Percentiles rank a stretch among this genome's conserved stretches.
Conservation (phyloP, 2,113 vertebrate species). For the Circaetus cinerascens region DNA sequence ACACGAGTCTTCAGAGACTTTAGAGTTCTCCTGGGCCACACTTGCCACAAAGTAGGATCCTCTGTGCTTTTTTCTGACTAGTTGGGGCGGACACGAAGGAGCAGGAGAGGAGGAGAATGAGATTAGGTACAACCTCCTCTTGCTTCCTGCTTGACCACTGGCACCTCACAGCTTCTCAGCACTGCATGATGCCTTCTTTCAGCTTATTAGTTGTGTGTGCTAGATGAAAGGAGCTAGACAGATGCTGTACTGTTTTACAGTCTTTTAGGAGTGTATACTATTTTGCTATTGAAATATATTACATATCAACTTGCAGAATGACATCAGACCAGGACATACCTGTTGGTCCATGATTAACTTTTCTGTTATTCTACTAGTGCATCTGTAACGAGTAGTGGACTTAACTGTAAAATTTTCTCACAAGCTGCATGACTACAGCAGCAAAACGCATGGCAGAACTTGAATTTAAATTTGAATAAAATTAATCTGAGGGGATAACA, state of each 20-base stretch:
- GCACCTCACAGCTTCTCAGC: neutral
- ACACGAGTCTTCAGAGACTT: neutral
- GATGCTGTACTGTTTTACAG: neutral
- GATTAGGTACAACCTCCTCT: neutral
- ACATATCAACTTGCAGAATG: neutral
- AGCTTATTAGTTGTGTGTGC: neutral
- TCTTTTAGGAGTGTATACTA: neutral
- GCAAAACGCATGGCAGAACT: neutral
- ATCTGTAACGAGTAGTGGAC: neutral
- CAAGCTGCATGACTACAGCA: neutral
- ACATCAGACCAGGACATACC: neutral
- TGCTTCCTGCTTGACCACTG: rapidly evolving
- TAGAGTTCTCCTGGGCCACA: neutral
- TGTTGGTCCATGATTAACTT: neutral
- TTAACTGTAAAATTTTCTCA: neutral
- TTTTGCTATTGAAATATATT: neutral
- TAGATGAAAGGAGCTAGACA: neutral
- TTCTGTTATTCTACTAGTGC: neutral
- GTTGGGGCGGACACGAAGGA: neutral
- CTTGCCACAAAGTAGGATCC: neutral
- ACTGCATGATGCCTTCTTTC: neutral
- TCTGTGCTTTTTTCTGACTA: neutral
- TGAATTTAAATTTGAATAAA: neutral
- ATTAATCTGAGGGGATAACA: neutral
- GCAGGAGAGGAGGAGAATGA: neutral